phyloP scores from a whole-genome alignment of 2,797 vertebrate species.

The Limnodromus scolopaceus region DNA sequence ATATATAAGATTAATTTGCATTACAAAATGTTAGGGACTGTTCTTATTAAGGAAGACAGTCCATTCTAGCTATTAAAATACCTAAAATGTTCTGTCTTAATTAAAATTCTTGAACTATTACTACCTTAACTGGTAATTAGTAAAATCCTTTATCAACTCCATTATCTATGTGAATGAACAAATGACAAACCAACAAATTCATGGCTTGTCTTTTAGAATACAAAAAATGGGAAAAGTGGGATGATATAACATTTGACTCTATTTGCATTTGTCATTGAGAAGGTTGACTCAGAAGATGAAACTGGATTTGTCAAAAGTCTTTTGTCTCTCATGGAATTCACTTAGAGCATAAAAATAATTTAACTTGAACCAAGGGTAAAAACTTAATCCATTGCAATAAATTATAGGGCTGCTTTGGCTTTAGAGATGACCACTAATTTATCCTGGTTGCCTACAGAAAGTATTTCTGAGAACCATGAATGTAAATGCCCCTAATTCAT shows the following conservation, averaged over 20 bases:
- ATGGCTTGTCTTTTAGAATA: neutral
- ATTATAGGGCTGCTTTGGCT: neutral
- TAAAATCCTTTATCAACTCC: constrained; percentile 42
- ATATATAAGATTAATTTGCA: constrained; percentile 22
- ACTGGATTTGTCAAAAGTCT: neutral
- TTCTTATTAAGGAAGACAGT: constrained; percentile 24
- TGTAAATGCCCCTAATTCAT: neutral
- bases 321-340: neutral
- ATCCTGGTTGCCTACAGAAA: neutral
- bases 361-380: neutral
- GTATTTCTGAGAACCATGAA: neutral
- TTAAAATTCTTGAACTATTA: constrained; percentile 44
- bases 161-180: constrained; percentile 7
- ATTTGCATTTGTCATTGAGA: constrained; percentile 15
- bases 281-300: neutral
- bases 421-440: neutral
- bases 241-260: neutral
- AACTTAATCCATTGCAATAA: neutral
- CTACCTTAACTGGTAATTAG: constrained; percentile 31
- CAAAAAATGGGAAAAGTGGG: neutral
- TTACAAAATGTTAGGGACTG: constrained; percentile 18
- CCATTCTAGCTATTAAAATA: constrained; percentile 45
- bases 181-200: neutral
- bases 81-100: constrained; percentile 35
- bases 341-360: neutral